Evolutionary conservation across 2,113 vertebrate genomes (phyloP).

Genomic region (Cisticola juncidis): DNA sequence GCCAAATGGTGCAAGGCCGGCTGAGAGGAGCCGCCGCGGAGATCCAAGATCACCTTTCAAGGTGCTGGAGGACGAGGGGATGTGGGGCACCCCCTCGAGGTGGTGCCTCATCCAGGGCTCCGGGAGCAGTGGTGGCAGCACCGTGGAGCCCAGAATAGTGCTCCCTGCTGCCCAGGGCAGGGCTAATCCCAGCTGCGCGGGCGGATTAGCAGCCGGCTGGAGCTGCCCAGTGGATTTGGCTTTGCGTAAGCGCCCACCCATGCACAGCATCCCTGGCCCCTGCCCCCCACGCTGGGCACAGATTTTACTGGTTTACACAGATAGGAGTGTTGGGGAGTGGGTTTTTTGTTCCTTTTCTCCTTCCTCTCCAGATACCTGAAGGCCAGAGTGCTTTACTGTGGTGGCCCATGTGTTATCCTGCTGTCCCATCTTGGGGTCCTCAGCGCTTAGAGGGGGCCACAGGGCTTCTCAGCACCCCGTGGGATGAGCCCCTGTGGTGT

Average conservation of each 20-base stretch:
- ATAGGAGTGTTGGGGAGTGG: fast-evolving
- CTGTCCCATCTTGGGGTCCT: fast-evolving
- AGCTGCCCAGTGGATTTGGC: slow-evolving; percentile 10
- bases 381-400: not conserved
- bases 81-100: not conserved
- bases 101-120: not conserved
- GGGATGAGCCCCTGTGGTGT: not conserved
- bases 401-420: fast-evolving
- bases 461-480: fast-evolving
- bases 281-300: not conserved
- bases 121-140: not conserved
- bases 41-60: slow-evolving; percentile 65
- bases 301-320: not conserved
- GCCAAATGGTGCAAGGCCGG: not conserved
- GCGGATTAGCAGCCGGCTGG: slow-evolving; percentile 26
- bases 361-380: not conserved
- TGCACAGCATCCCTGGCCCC: not conserved
- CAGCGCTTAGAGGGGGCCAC: fast-evolving
- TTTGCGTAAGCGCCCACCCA: not conserved
- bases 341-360: not conserved
- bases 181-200: slow-evolving; percentile 44
- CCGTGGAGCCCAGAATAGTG: not conserved
- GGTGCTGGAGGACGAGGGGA: slow-evolving; percentile 20
- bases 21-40: not conserved
- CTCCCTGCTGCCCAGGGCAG: not conserved